phyloP scores from a whole-genome alignment of 2,888 invertebrate genomes.

The Scaptomyza cyrtandrae region DNA sequence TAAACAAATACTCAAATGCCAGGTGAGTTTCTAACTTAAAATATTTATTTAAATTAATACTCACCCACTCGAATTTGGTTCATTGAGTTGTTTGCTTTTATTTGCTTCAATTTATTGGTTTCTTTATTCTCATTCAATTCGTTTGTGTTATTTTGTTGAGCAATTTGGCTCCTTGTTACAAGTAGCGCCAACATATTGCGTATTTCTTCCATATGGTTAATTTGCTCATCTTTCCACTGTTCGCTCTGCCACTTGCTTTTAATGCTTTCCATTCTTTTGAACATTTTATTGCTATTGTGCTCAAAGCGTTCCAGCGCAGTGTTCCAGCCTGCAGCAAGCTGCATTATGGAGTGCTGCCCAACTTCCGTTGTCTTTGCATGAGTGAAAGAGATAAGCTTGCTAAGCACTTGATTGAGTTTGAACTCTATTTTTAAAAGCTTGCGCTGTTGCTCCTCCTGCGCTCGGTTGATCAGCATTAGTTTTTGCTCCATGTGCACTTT shows the following conservation, averaged over 20 bases:
- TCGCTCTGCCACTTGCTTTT: slow-evolving; percentile 37
- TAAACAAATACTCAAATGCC: slow-evolving; percentile 22
- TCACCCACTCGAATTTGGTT: slow-evolving; percentile 30
- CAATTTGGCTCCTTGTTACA: slow-evolving; percentile 49
- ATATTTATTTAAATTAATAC: slow-evolving; percentile 1
- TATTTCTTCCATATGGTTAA: slow-evolving; percentile 78
- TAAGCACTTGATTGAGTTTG: slow-evolving; percentile 83
- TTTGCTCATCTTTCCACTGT: slow-evolving; percentile 43
- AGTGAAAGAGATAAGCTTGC: slow-evolving; percentile 82
- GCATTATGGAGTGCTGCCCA: not conserved
- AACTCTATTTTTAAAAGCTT: slow-evolving; percentile 83
- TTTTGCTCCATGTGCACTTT: slow-evolving; percentile 81
- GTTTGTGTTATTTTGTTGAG: slow-evolving; percentile 28
- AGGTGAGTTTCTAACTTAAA: slow-evolving; percentile 38
- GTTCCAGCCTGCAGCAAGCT: slow-evolving; percentile 6
- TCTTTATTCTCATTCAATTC: slow-evolving; percentile 1
- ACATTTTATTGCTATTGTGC: slow-evolving; percentile 35
- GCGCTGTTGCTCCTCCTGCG: slow-evolving; percentile 71
- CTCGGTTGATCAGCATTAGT: slow-evolving; percentile 85
- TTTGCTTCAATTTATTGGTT: not conserved
- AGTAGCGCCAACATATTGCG: slow-evolving; percentile 80
- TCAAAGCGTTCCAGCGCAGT: slow-evolving; percentile 10
- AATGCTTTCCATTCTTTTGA: slow-evolving; percentile 57
- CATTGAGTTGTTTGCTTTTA: not conserved
- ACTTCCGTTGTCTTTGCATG: slow-evolving; percentile 57